phyloP scores from a whole-genome alignment of 2,888 invertebrate genomes.

The Drosophila pseudotalamancana region DNA sequence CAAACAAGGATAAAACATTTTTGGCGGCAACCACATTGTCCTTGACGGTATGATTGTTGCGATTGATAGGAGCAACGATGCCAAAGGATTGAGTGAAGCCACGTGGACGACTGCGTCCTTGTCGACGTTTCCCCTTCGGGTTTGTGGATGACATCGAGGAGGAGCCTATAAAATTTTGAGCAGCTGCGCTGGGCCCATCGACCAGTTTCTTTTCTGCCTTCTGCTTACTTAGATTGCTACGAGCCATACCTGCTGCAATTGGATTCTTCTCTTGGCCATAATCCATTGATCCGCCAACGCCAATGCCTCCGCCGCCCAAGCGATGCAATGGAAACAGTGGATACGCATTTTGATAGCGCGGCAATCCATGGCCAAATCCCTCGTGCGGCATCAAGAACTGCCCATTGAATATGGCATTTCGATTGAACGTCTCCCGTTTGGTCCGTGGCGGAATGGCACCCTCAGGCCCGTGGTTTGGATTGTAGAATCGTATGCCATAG shows the following conservation, averaged over 20 bases:
- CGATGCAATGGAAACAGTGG: background rate
- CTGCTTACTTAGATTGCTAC: background rate
- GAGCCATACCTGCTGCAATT: background rate
- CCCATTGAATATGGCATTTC: background rate
- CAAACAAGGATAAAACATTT: constrained; percentile 20
- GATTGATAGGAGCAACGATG: constrained; percentile 26
- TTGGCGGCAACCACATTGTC: background rate
- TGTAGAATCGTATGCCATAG: constrained; percentile 31
- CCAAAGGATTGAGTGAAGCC: constrained; percentile 39
- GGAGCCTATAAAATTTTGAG: no score
- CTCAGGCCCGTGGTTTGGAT: constrained; percentile 22
- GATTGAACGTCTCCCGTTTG: background rate
- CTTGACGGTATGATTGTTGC: background rate
- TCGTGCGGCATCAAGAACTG: background rate
- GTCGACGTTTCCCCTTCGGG: constrained; percentile 16
- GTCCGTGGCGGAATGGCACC: constrained; percentile 2
- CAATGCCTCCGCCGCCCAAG: accelerated
- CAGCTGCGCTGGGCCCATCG: background rate
- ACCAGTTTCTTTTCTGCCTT: background rate
- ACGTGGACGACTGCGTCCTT: constrained; percentile 31
- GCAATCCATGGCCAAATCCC: background rate
- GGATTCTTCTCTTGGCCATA: background rate
- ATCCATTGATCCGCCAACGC: no score
- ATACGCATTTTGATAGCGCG: background rate
- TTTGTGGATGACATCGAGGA: background rate